phyloP scores from a whole-genome alignment of 1,140 invertebrate genomes.

The Teleogryllus occipitalis region DNA sequence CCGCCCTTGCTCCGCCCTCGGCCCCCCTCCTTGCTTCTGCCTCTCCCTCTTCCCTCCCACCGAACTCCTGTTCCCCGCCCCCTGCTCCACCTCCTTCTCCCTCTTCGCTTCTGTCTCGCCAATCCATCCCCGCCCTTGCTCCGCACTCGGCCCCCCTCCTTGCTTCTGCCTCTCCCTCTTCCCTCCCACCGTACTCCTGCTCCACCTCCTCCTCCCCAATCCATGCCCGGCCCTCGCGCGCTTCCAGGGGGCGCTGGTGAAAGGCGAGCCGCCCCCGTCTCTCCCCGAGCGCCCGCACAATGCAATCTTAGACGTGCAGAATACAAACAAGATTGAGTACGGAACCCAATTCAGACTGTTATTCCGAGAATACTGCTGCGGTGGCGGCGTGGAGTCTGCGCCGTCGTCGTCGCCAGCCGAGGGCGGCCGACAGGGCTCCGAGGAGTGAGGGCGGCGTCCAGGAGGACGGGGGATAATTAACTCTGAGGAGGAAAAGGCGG shows the following conservation, averaged over 20 bases:
- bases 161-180: no score
- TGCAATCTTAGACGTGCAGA: background rate
- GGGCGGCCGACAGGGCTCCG: no score
- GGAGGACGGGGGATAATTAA: background rate
- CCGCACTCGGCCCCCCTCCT: no score
- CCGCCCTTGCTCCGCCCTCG: background rate
- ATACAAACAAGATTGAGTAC: slow-evolving; percentile 1
- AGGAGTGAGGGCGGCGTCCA: background rate
- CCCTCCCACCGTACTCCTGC: no score
- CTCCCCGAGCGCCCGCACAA: background rate
- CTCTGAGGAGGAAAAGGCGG: background rate
- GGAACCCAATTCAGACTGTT: background rate
- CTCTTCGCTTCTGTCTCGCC: background rate
- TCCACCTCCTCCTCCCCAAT: background rate
- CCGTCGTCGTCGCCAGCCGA: no score
- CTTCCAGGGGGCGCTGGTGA: no score
- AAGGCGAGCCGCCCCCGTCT: no score
- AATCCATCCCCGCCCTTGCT: background rate
- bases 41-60: background rate
- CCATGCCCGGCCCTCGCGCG: background rate
- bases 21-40: background rate
- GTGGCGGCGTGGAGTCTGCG: background rate
- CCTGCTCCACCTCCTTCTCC: background rate
- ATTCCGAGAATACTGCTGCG: background rate
- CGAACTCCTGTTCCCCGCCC: no score